Evolutionary conservation across 1,140 invertebrate genomes (phyloP).

Genomic region (Pectinophora gossypiella): DNA sequence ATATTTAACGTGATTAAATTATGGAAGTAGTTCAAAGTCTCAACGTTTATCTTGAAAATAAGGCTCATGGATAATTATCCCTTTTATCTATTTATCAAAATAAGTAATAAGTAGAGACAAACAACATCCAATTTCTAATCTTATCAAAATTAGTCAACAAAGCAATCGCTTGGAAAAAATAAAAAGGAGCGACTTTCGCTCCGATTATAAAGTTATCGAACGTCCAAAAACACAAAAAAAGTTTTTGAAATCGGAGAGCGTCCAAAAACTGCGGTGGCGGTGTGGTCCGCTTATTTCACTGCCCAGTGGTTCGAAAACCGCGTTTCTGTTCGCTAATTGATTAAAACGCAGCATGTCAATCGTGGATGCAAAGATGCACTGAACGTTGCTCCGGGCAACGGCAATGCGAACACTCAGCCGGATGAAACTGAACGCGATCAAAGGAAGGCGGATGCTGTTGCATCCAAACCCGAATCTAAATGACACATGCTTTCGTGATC

Average conservation of each 20-base stretch:
- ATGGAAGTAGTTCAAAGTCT: too few relatives aligned
- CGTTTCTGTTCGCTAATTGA: slow-evolving; percentile 63
- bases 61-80: too few relatives aligned
- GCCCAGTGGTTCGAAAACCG: slow-evolving; percentile 58
- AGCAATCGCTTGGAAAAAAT: slow-evolving; percentile 22
- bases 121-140: too few relatives aligned
- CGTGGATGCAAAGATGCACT: slow-evolving; percentile 42
- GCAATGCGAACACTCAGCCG: neutral
- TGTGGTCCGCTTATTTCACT: slow-evolving; percentile 60
- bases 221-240: slow-evolving; percentile 35
- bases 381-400: slow-evolving; percentile 8
- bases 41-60: too few relatives aligned
- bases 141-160: neutral
- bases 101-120: too few relatives aligned
- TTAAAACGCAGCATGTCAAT: slow-evolving; percentile 69
- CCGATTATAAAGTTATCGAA: slow-evolving; percentile 49
- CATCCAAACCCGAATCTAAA: slow-evolving; percentile 29
- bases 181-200: slow-evolving; percentile 28
- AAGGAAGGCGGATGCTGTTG: slow-evolving; percentile 29
- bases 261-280: slow-evolving; percentile 46
- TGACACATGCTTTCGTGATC: slow-evolving; percentile 27
- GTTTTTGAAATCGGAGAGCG: slow-evolving; percentile 46
- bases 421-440: slow-evolving; percentile 18
- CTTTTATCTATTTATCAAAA: too few relatives aligned
- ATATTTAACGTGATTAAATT: too few relatives aligned